Evolutionary conservation across 1,140 invertebrate genomes (phyloP).

Genomic region (Andrena cerasifolii): DNA sequence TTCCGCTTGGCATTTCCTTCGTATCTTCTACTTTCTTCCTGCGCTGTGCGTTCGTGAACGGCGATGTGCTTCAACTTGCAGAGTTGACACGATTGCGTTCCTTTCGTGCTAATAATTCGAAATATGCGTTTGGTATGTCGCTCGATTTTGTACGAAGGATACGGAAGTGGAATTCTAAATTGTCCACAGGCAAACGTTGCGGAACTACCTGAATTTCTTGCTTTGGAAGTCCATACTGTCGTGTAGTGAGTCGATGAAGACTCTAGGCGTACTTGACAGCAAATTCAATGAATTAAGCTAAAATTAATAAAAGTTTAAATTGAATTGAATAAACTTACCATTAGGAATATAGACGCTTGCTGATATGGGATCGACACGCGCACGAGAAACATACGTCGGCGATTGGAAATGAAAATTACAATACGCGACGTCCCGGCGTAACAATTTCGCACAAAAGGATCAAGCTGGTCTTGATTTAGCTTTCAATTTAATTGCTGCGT

Average conservation of each 20-base stretch:
- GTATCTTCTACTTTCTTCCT: conserved; percentile 39
- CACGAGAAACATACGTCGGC: background rate
- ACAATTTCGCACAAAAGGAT: conserved; percentile 57
- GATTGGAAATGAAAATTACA: conserved; percentile 21
- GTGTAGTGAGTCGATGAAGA: conserved; percentile 24
- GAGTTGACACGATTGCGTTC: conserved; percentile 23
- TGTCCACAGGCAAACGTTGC: background rate
- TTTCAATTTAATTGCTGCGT: conserved; percentile 49
- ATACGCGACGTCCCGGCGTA: background rate
- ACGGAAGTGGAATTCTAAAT: conserved; percentile 8
- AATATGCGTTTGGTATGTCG: background rate
- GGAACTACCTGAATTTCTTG: background rate
- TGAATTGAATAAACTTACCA: conserved; percentile 22
- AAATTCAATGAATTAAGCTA: background rate
- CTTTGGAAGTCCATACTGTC: background rate
- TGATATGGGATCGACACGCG: background rate
- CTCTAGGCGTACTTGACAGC: conserved; percentile 20
- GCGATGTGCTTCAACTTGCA: conserved; percentile 29
- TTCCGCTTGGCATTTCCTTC: conserved; percentile 45
- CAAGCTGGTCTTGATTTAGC: conserved; percentile 71
- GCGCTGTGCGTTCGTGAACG: conserved; percentile 19
- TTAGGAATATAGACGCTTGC: conserved; percentile 40
- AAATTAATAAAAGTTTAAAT: no score
- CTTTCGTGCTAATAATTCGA: background rate
- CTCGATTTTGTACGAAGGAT: background rate